Evolutionary conservation across 2,888 invertebrate genomes (phyloP).

Genomic region (Hipparchia sbordonii): DNA sequence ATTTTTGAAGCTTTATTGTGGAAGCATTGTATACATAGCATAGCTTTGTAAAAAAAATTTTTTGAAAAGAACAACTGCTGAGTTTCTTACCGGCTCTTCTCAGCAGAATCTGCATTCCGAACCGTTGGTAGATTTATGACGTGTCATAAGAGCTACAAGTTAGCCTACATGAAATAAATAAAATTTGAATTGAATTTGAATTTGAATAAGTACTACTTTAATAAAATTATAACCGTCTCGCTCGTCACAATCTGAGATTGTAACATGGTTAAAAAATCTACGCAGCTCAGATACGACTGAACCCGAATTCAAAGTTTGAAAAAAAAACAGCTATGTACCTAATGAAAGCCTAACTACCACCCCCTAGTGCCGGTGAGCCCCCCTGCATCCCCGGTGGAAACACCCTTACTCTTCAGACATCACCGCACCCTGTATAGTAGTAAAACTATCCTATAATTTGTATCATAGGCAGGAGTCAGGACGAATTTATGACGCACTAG

Average conservation of each 20-base stretch:
- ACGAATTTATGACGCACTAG: conserved; percentile 18
- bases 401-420: conserved; percentile 43
- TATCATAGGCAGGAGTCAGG: conserved; percentile 29
- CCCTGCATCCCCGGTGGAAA: conserved; percentile 30
- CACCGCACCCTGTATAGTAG: conserved; percentile 30
- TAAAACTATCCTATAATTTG: conserved; percentile 40
- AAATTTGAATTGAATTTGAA: too few relatives aligned
- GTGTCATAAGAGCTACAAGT: too few relatives aligned
- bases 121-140: too few relatives aligned
- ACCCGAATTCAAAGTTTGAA: conserved; percentile 39
- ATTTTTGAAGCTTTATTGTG: too few relatives aligned
- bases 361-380: conserved; percentile 34
- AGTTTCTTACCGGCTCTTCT: too few relatives aligned
- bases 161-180: too few relatives aligned
- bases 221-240: background rate
- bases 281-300: conserved; percentile 20
- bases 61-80: too few relatives aligned
- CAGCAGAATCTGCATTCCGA: too few relatives aligned
- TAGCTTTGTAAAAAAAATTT: too few relatives aligned
- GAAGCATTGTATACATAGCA: too few relatives aligned
- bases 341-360: conserved; percentile 44
- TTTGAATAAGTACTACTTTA: too few relatives aligned
- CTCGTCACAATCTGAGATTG: conserved; percentile 5
- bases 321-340: conserved; percentile 38
- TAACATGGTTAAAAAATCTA: conserved; percentile 18